Evolutionary conservation across 2,113 vertebrate species (phyloP).

Genomic region (Vulpes ferrilata): DNA sequence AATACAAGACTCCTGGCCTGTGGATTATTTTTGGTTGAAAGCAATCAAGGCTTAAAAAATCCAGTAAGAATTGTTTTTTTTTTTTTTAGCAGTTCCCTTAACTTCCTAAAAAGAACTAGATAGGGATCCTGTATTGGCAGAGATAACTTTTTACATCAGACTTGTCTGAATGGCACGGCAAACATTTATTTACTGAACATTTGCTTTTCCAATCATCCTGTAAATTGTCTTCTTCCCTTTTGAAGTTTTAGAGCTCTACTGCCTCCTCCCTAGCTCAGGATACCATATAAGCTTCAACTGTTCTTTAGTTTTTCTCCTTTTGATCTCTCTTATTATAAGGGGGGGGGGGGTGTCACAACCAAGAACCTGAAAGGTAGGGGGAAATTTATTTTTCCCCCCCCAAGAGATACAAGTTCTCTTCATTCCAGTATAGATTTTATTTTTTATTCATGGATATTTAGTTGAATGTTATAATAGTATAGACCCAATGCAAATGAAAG

Average conservation of each 20-base stretch:
- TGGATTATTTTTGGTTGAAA: neutral
- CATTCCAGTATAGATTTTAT: too few species aligned
- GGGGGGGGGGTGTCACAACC: neutral
- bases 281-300: neutral
- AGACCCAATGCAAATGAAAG: neutral
- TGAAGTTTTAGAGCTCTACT: neutral
- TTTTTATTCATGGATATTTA: neutral
- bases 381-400: neutral
- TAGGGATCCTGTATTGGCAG: neutral
- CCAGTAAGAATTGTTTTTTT: neutral
- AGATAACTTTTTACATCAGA: neutral
- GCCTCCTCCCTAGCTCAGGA: neutral
- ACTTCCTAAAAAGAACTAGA: neutral
- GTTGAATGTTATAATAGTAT: neutral
- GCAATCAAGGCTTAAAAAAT: neutral
- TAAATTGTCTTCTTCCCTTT: neutral
- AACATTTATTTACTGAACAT: neutral
- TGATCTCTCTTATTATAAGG: neutral
- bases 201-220: neutral
- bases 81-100: neutral
- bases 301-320: neutral
- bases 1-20: neutral
- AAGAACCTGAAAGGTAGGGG: neutral
- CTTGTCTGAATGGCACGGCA: neutral
- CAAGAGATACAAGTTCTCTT: neutral